phyloP scores from a whole-genome alignment of 2,113 vertebrate genomes.

The Amblyopsis rosae region DNA sequence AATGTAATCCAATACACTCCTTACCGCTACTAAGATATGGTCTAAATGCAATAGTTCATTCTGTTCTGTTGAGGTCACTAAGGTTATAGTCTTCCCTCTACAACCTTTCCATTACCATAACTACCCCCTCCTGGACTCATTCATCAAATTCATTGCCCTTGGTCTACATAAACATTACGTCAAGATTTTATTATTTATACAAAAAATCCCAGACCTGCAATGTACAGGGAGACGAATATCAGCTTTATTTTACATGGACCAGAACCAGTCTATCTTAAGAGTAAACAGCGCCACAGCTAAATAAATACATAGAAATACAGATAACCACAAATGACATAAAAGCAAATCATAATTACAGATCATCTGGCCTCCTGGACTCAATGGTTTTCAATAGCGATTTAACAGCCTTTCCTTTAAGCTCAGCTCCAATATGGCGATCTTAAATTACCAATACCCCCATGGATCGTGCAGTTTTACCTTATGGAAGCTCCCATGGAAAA shows the following conservation, averaged over 20 bases:
- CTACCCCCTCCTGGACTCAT: conserved; percentile 36
- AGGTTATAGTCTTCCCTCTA: conserved; percentile 23
- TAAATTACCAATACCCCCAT: background rate
- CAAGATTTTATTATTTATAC: conserved; percentile 18
- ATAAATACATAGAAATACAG: background rate
- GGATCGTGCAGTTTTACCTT: conserved; percentile 83
- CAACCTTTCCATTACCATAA: conserved; percentile 28
- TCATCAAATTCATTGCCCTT: conserved; percentile 35
- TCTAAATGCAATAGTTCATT: conserved; percentile 36
- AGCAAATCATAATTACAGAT: background rate
- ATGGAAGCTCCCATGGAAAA: conserved; percentile 99
- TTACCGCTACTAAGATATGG: conserved; percentile 18
- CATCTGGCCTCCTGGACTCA: background rate
- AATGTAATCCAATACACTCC: conserved; percentile 7
- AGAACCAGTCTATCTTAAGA: background rate
- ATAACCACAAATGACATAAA: background rate
- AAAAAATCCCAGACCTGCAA: conserved; percentile 13
- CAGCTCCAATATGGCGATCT: conserved; percentile 17
- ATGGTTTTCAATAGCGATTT: background rate
- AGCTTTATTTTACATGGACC: background rate
- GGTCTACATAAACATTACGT: conserved; percentile 22
- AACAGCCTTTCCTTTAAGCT: conserved; percentile 2
- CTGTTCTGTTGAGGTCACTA: conserved; percentile 18
- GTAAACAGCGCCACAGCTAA: background rate
- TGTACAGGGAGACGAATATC: background rate